Conservation (phyloP, 2,888 invertebrate genomes). For the Podotricha telesiphe region DNA sequence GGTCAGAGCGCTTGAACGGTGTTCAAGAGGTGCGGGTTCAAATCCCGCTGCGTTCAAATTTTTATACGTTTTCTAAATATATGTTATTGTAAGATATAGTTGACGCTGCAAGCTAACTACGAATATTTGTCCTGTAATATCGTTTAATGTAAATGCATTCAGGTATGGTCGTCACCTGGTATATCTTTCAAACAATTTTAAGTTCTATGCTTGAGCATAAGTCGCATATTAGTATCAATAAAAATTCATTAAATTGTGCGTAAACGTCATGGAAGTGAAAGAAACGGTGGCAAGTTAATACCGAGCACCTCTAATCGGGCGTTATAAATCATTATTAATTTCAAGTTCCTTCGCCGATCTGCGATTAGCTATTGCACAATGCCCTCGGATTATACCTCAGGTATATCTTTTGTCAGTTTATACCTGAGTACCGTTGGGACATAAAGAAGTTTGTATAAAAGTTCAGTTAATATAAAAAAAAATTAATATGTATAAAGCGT, state of each 20-base stretch:
- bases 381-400: constrained; percentile 74
- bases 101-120: too few relatives aligned
- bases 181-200: constrained; percentile 29
- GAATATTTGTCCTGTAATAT: constrained; percentile 44
- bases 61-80: too few relatives aligned
- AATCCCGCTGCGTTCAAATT: too few relatives aligned
- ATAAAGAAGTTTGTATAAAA: constrained; percentile 31
- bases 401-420: constrained; percentile 81
- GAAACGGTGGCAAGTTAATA: constrained; percentile 62
- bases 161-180: constrained; percentile 36
- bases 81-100: too few relatives aligned
- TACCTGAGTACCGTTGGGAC: constrained; percentile 70
- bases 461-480: background rate
- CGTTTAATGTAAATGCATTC: constrained; percentile 36
- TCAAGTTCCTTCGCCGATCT: constrained; percentile 72
- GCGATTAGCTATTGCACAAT: constrained; percentile 83
- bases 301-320: constrained; percentile 75
- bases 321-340: constrained; percentile 83
- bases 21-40: too few relatives aligned
- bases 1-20: too few relatives aligned
- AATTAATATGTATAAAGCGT: too few relatives aligned
- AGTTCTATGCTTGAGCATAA: constrained; percentile 35
- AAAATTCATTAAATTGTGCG: constrained; percentile 32
- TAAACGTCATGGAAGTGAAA: constrained; percentile 50
- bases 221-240: constrained; percentile 19